Conservation (phyloP, 2,113 vertebrate genomes). For the Brienomyrus brachyistius region DNA sequence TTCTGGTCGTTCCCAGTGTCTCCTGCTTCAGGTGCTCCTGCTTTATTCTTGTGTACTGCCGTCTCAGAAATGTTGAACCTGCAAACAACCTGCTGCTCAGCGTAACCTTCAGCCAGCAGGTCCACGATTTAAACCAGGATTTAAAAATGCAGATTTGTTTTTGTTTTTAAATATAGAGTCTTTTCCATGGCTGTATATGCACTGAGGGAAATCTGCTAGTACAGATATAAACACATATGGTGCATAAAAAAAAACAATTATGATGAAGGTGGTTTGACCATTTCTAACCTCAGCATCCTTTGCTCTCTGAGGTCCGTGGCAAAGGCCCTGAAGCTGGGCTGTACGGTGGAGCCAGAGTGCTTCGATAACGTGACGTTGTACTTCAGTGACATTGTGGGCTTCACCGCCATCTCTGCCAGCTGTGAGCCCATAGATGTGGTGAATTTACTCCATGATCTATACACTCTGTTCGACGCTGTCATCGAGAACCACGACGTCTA, state of each 20-base stretch:
- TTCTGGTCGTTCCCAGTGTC: too few species aligned
- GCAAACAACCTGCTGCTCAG: too few species aligned
- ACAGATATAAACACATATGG: not conserved
- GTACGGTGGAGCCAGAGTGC: conserved; percentile 58
- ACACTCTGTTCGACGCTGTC: conserved; percentile 69
- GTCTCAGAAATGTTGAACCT: too few species aligned
- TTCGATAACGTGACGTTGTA: conserved; percentile 67
- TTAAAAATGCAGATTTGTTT: too few species aligned
- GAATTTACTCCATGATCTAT: conserved; percentile 71
- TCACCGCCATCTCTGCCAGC: conserved; percentile 57
- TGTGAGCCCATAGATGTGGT: conserved; percentile 74
- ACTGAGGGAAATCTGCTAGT: not conserved
- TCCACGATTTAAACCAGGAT: too few species aligned
- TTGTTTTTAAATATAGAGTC: too few species aligned
- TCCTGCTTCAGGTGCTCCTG: too few species aligned
- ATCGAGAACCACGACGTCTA: conserved; percentile 71
- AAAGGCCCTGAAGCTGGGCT: conserved; percentile 58
- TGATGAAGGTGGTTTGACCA: not conserved
- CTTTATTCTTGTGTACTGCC: too few species aligned
- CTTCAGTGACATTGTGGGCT: conserved; percentile 49
- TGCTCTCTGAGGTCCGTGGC: conserved; percentile 61
- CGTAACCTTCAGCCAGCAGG: too few species aligned
- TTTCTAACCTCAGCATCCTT: not conserved
- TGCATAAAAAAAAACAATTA: not conserved
- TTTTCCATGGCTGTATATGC: not conserved